phyloP scores from a whole-genome alignment of 2,113 vertebrate species.

The Bubo blakistoni region DNA sequence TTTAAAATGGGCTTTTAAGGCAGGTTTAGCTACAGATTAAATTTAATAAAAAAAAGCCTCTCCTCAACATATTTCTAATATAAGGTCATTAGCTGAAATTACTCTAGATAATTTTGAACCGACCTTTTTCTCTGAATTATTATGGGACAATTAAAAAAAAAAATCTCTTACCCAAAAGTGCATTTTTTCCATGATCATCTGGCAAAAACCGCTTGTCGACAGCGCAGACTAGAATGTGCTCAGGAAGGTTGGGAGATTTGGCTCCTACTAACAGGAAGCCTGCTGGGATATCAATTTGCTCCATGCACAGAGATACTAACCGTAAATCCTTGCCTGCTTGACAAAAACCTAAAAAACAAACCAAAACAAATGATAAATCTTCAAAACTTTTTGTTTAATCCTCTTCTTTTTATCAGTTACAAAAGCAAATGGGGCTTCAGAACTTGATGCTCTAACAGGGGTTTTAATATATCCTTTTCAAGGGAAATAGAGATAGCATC shows the following conservation, averaged over 20 bases:
- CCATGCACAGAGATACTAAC: slow-evolving; percentile 89
- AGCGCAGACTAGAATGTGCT: slow-evolving; percentile 95
- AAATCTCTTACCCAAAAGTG: slow-evolving; percentile 94
- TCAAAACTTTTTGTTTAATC: neutral
- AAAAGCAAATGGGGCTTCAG: neutral
- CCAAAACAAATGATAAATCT: neutral
- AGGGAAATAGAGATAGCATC: neutral
- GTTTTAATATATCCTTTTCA: neutral
- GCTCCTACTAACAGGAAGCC: slow-evolving; percentile 96
- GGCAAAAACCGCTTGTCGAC: slow-evolving; percentile 97
- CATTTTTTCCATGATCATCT: slow-evolving; percentile 98
- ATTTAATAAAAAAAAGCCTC: neutral
- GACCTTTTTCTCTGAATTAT: neutral
- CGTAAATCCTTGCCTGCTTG: slow-evolving; percentile 98
- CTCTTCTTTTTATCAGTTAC: neutral
- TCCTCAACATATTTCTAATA: neutral
- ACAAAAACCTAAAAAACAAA: slow-evolving; percentile 87
- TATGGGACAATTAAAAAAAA: neutral
- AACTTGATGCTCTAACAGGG: neutral
- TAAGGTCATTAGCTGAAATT: slow-evolving; percentile 1
- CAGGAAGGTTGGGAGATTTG: slow-evolving; percentile 92
- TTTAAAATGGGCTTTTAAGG: slow-evolving; percentile 14
- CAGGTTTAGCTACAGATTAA: neutral
- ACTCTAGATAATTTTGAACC: neutral
- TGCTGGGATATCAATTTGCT: slow-evolving; percentile 87